A percentile compares a stretch with the other conserved stretches of the same genome.
Conservation (phyloP, 2,113 vertebrate genomes). For the Bos indicus region DNA sequence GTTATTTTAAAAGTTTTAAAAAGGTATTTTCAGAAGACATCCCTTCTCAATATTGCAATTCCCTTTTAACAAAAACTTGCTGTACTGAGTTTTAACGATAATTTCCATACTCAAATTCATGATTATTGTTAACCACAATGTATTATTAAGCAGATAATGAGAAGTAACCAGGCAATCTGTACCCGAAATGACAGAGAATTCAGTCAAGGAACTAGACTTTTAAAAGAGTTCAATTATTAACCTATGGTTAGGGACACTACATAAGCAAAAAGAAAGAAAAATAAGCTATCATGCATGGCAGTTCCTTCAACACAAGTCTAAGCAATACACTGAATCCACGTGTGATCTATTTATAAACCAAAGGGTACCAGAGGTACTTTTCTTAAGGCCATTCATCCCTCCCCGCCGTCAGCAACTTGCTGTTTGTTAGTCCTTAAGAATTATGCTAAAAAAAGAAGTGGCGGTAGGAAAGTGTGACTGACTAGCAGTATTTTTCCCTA, state of each 20-base stretch:
- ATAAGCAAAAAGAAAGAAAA: constrained; percentile 49
- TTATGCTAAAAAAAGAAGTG: constrained; percentile 8
- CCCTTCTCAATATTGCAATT: not conserved
- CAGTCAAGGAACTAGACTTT: constrained; percentile 10
- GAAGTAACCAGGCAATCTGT: not conserved
- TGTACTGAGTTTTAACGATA: not conserved
- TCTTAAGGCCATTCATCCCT: constrained; percentile 23
- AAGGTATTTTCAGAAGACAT: constrained; percentile 19
- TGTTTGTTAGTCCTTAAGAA: not conserved
- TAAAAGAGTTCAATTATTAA: constrained; percentile 9
- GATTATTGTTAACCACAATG: not conserved
- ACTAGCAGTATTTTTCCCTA: not conserved
- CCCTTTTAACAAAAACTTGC: not conserved
- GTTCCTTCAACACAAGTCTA: constrained; percentile 25
- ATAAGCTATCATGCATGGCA: not conserved
- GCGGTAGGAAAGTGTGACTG: not conserved
- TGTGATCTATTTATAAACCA: constrained; percentile 56
- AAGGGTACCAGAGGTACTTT: constrained; percentile 32
- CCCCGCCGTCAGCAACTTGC: not conserved
- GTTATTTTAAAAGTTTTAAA: not conserved
- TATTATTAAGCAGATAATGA: not conserved
- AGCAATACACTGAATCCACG: not conserved
- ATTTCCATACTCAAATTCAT: constrained; percentile 36
- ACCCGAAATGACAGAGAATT: constrained; percentile 23
- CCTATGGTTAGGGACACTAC: constrained; percentile 14